A percentile compares a stretch with the other conserved stretches of the same genome.
phyloP scores from a whole-genome alignment of 1,140 invertebrate genomes.

The Caenorhabditis inopinata region DNA sequence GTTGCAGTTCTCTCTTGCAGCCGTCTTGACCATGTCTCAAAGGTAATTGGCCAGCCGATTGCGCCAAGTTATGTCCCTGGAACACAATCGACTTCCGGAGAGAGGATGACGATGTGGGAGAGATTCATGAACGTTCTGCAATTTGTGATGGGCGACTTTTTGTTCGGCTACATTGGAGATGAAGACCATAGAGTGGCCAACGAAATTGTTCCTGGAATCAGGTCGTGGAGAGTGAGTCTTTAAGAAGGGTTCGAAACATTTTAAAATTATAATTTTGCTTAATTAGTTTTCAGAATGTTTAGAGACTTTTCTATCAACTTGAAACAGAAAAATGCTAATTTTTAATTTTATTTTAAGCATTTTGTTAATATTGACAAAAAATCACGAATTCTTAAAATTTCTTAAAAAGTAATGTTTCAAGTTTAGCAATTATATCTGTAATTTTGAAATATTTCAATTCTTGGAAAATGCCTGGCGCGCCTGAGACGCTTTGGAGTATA shows the following conservation, averaged over 20 bases:
- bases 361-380: no score
- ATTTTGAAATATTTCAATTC: no score
- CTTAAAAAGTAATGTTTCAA: no score
- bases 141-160: not conserved
- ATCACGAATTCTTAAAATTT: no score
- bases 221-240: conserved; percentile 25
- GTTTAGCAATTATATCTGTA: no score
- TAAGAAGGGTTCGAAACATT: not conserved
- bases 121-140: conserved; percentile 4
- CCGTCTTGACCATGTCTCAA: not conserved
- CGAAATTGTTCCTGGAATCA: not conserved
- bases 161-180: conserved; percentile 17
- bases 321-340: no score
- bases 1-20: not conserved
- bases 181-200: not conserved
- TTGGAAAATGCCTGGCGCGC: no score
- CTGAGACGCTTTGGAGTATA: no score
- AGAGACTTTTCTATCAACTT: no score
- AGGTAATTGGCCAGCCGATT: not conserved
- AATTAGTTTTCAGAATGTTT: no score
- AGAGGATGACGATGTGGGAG: not conserved
- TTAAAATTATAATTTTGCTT: not conserved
- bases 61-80: conserved; percentile 35
- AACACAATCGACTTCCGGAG: not conserved
- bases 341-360: no score